Conservation (phyloP, 2,113 vertebrate genomes). For the Cavia aperea region DNA sequence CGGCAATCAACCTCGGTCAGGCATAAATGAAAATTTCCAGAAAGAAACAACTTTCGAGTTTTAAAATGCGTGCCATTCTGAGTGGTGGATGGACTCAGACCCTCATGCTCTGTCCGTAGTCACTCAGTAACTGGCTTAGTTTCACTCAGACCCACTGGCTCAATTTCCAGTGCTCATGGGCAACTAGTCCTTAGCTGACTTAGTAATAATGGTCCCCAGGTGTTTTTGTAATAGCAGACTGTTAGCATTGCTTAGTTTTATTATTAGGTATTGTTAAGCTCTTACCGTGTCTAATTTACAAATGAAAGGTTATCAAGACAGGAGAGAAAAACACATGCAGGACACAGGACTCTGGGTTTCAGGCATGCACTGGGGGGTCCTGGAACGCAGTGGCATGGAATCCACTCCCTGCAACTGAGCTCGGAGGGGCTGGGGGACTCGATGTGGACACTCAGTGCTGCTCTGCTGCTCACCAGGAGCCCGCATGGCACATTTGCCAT, state of each 20-base stretch:
- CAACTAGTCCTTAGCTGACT: background rate
- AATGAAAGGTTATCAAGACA: background rate
- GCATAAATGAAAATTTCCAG: background rate
- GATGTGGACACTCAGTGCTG: background rate
- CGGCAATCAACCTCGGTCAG: background rate
- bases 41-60: background rate
- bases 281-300: background rate
- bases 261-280: background rate
- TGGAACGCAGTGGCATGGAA: background rate
- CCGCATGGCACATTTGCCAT: accelerated
- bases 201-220: background rate
- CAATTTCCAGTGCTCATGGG: background rate
- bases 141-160: background rate
- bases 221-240: background rate
- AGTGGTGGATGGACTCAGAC: background rate
- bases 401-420: background rate
- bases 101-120: background rate
- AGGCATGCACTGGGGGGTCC: background rate
- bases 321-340: background rate
- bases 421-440: accelerated
- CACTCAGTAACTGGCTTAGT: background rate
- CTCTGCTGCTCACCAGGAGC: background rate
- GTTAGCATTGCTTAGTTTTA: background rate
- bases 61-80: background rate
- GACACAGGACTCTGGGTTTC: background rate